Conservation (phyloP, 2,888 invertebrate genomes). For the Cylloceria caligata region DNA sequence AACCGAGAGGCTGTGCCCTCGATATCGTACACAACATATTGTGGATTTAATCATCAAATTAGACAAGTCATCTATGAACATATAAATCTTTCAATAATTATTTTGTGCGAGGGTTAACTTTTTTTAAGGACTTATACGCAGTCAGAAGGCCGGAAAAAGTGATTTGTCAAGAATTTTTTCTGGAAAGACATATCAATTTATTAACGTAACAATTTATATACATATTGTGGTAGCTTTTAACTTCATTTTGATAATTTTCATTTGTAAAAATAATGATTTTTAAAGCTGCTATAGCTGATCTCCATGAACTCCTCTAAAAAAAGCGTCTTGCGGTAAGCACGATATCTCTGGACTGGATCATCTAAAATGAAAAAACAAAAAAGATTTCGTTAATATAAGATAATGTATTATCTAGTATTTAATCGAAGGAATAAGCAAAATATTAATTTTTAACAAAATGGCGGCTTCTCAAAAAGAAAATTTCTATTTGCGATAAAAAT, state of each 20-base stretch:
- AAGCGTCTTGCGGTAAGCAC: slow-evolving; percentile 39
- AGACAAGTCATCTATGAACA: too few relatives aligned
- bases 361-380: too few relatives aligned
- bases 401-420: too few relatives aligned
- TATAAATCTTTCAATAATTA: too few relatives aligned
- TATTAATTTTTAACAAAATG: slow-evolving; percentile 64
- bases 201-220: slow-evolving; percentile 46
- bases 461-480: slow-evolving; percentile 55
- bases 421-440: too few relatives aligned
- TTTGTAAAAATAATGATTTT: too few relatives aligned
- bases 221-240: slow-evolving; percentile 40
- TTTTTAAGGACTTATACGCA: slow-evolving; percentile 49
- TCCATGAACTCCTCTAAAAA: slow-evolving; percentile 48
- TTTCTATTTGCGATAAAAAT: slow-evolving; percentile 52
- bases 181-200: slow-evolving; percentile 45
- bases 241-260: slow-evolving; percentile 29
- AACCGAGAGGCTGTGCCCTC: too few relatives aligned
- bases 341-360: too few relatives aligned
- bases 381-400: too few relatives aligned
- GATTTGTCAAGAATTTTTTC: slow-evolving; percentile 43
- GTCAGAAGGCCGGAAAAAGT: slow-evolving; percentile 37
- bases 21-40: too few relatives aligned
- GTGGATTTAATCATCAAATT: too few relatives aligned
- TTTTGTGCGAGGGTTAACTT: too few relatives aligned
- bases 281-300: slow-evolving; percentile 46